Evolutionary conservation across 1,140 invertebrate genomes (phyloP).

Genomic region (Pseudomyrmex concolor): DNA sequence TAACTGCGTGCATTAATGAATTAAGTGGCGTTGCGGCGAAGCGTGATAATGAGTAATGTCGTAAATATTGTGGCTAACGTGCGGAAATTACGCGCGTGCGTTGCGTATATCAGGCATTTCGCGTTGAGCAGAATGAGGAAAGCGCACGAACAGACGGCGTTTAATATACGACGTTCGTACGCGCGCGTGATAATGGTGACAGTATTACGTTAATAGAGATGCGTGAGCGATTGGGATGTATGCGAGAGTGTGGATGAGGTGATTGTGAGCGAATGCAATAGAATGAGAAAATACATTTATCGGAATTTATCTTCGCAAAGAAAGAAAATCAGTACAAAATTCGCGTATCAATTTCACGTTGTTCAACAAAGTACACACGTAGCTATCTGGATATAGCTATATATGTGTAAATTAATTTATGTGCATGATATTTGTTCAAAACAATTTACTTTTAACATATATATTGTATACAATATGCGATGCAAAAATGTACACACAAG

Average conservation of each 20-base stretch:
- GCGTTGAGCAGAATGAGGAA: conserved; percentile 8
- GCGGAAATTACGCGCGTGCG: background rate
- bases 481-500: background rate
- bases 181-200: conserved; percentile 49
- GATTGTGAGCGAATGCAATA: conserved; percentile 32
- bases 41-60: background rate
- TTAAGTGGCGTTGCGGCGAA: background rate
- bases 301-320: background rate
- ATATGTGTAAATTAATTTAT: no score
- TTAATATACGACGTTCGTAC: conserved; percentile 29
- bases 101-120: conserved; percentile 21
- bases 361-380: background rate
- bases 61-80: background rate
- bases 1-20: background rate
- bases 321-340: background rate
- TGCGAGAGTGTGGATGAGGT: conserved; percentile 6
- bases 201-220: conserved; percentile 49
- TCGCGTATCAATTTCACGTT: background rate
- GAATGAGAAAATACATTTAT: conserved; percentile 6
- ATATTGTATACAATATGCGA: background rate
- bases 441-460: background rate
- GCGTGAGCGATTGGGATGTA: conserved; percentile 49
- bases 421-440: no score
- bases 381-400: no score
- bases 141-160: background rate